Evolutionary conservation across 2,113 vertebrate genomes (phyloP).

Genomic region (Anarhynchus alexandrinus): DNA sequence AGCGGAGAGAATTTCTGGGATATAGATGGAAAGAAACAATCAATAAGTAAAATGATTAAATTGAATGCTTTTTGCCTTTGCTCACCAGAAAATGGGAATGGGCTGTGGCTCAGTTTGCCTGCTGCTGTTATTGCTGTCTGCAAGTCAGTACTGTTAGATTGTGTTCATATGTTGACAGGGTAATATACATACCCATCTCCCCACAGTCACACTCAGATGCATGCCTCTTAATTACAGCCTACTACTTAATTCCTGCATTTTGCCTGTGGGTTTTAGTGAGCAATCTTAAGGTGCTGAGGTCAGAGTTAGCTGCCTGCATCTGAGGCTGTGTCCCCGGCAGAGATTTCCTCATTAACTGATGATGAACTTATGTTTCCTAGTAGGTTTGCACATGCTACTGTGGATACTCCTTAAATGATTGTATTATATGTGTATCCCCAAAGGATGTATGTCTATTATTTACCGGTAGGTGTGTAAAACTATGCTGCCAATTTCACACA

Average conservation of each 20-base stretch:
- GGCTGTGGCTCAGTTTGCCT: not conserved
- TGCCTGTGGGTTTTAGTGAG: not conserved
- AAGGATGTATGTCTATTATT: not conserved
- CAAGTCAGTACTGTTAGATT: not conserved
- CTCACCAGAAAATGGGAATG: not conserved
- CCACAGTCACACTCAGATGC: not conserved
- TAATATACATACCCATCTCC: rapidly evolving
- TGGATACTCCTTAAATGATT: not conserved
- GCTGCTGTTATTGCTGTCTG: not conserved
- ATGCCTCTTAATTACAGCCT: not conserved
- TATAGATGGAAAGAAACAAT: not conserved
- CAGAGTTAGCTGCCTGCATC: not conserved
- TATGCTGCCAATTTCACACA: not conserved
- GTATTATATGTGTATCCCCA: not conserved
- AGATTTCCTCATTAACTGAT: not conserved
- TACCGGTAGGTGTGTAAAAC: not conserved
- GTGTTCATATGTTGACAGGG: not conserved
- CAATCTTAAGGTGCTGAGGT: not conserved
- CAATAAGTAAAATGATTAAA: not conserved
- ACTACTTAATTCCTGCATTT: not conserved
- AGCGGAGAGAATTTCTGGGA: not conserved
- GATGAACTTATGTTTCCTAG: not conserved
- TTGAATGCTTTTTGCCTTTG: not conserved
- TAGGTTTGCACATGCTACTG: not conserved
- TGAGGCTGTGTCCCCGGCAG: not conserved